Evolutionary conservation across 2,888 invertebrate genomes (phyloP), one percentile per base, ranked within the genome.

Genomic region (Argyra leucocephala): DNA sequence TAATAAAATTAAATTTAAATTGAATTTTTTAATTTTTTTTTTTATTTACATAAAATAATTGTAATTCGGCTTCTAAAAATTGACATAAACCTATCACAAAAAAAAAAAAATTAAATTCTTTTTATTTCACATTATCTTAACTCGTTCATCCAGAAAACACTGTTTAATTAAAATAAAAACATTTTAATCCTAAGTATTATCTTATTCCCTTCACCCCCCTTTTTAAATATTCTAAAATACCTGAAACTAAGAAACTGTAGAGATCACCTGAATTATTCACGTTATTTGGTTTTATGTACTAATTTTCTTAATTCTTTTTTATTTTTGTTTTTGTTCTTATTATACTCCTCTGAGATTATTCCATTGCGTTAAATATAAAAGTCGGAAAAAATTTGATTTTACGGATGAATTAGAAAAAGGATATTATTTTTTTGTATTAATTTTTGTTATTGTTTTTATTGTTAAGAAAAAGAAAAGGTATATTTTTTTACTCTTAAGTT

Each of bases 211-310:
- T 31, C 31, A 6, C 26, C 26, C 31, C 3, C 7, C 3, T 31
- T 10, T 31, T 31, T 31, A n/a, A n/a, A n/a, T n/a, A n/a, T 5
- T 12, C 48, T 18, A 48, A 48, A 48, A 48, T 48, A 48, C 48
- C 48, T 48, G 48, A 48, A 48, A 48, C 48, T 48, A 18, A 48
- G 5, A 48, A 48, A 48, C 12, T 48, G 5, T 18, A 48, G 18
- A 48, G 48, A 48, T 48, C 48, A 48, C 48, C 48, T 48, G 48
- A 48, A 48, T 48, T 48, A 48, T 48, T 48, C 48, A 48, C 48
- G 48, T 48, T 48, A 48, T 48, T 48, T 48, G 48, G 48, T 48
- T 48, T 48, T 48, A 48, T 48, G 2, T 48, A 48, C 48, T 48
- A 48, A 48, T 48, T 48, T 48, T 9, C 31, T 31, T 31, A 5